Evolutionary conservation across 2,797 vertebrate species (phyloP).

Genomic region (Acanthis flammea): DNA sequence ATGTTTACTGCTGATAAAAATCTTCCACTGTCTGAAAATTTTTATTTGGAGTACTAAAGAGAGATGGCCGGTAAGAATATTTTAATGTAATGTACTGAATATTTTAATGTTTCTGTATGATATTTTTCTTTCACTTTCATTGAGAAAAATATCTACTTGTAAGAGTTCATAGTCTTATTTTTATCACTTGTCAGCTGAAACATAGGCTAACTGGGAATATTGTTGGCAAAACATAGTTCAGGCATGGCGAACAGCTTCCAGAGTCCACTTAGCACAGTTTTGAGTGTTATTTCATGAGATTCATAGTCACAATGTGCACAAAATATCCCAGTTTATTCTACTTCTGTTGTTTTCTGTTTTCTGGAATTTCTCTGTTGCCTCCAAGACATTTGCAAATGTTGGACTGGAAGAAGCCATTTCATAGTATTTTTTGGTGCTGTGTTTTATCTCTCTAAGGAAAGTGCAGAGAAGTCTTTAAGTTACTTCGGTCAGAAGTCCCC

Average conservation of each 20-base stretch:
- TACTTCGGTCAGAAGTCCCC: background rate
- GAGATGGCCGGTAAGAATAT: background rate
- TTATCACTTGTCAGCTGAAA: background rate
- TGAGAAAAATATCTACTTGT: background rate
- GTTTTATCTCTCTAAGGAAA: background rate
- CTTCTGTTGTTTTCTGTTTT: background rate
- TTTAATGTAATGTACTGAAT: background rate
- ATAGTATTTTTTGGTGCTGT: background rate
- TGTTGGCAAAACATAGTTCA: background rate
- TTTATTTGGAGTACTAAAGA: conserved; percentile 36
- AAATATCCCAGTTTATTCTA: background rate
- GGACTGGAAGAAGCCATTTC: background rate
- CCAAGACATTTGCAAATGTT: background rate
- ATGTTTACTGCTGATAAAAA: conserved; percentile 4
- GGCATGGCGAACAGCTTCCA: background rate
- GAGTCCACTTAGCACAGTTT: background rate
- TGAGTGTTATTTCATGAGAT: background rate
- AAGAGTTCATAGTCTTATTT: background rate
- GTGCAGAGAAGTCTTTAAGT: background rate
- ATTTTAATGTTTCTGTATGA: background rate
- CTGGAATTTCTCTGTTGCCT: background rate
- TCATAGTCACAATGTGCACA: background rate
- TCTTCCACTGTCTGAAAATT: background rate
- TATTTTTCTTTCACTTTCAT: background rate
- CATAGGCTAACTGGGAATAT: background rate